Conservation (phyloP, 2,113 vertebrate species). For the Thalassarche chlororhynchos region DNA sequence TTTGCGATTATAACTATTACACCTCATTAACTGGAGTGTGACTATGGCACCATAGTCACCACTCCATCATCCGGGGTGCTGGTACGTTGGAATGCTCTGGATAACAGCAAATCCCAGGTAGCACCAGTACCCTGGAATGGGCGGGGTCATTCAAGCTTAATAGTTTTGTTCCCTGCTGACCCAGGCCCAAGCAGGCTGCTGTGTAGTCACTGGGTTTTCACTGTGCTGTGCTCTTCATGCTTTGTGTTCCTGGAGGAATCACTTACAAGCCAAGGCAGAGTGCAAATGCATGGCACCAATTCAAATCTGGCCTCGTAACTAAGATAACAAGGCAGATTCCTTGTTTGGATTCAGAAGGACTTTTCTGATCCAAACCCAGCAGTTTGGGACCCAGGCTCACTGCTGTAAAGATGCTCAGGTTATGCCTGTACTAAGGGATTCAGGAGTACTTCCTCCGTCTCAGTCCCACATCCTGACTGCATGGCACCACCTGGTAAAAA, state of each 20-base stretch:
- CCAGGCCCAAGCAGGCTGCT: not conserved
- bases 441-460: not conserved
- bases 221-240: not conserved
- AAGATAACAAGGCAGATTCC: not conserved
- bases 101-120: not conserved
- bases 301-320: not conserved
- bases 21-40: not conserved
- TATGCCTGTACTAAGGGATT: not conserved
- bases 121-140: not conserved
- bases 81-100: fast-evolving
- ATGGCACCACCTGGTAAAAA: not conserved
- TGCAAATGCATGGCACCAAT: not conserved
- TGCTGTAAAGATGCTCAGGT: not conserved
- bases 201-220: not conserved
- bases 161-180: not conserved
- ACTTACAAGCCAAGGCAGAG: not conserved
- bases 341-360: not conserved
- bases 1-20: not conserved
- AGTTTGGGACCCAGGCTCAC: not conserved
- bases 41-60: not conserved
- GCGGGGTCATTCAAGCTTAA: not conserved
- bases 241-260: not conserved
- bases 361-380: not conserved
- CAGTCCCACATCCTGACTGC: not conserved
- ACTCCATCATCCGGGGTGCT: not conserved